These are phyloP conservation scores for Anthoptus insignis DNA, from an alignment of 2,888 invertebrate species.

Conservation along the genomic window DNA sequence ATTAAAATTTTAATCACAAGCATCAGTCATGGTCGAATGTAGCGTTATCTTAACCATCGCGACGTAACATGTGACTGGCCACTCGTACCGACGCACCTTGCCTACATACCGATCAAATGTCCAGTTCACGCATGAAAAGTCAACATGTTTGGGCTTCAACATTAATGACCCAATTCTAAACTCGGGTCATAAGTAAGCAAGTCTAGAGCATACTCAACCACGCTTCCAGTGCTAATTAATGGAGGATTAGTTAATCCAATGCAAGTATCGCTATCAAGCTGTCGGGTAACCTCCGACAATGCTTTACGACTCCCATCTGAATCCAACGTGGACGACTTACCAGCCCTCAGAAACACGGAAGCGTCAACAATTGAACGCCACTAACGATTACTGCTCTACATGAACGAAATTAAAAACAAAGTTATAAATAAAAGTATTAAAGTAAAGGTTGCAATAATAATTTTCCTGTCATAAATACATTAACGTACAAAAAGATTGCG, in stretches of 20 bases:
- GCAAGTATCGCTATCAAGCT: too few species aligned
- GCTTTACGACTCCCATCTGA: too few species aligned
- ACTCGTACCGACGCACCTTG: slow-evolving; percentile 6
- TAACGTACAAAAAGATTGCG: slow-evolving; percentile 2
- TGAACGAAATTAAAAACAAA: background rate
- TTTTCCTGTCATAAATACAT: slow-evolving; percentile 21
- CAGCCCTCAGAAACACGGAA: too few species aligned
- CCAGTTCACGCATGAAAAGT: slow-evolving; percentile 3
- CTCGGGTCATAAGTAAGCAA: too few species aligned
- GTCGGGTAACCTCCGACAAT: too few species aligned
- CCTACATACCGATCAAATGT: slow-evolving; percentile 4
- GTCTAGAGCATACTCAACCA: too few species aligned
- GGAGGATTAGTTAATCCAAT: too few species aligned
- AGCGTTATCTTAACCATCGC: slow-evolving; percentile 6
- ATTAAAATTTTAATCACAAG: slow-evolving; percentile 10
- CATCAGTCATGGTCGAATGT: slow-evolving; percentile 9
- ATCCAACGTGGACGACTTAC: too few species aligned
- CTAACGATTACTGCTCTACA: slow-evolving; percentile 3
- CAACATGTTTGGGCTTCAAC: too few species aligned
- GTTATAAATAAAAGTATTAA: background rate
- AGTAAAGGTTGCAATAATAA: slow-evolving; percentile 7
- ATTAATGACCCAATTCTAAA: too few species aligned
- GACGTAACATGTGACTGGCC: slow-evolving; percentile 3
- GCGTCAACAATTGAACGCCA: too few species aligned
- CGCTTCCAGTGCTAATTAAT: too few species aligned